phyloP scores from a whole-genome alignment of 2,113 vertebrate genomes.

The Phylloscopus trochilus region DNA sequence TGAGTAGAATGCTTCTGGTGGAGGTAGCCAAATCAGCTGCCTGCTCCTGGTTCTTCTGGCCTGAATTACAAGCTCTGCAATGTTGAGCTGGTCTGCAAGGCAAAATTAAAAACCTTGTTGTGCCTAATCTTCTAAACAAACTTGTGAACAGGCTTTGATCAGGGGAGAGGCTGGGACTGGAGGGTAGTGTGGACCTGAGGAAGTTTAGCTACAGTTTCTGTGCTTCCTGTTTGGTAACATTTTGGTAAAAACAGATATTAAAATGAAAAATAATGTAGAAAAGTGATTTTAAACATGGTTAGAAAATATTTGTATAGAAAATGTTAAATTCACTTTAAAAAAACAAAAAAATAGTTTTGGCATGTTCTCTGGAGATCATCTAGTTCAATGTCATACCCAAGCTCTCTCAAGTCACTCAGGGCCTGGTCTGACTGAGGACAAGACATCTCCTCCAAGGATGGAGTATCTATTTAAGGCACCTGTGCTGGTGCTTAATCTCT shows the following conservation, averaged over 20 bases:
- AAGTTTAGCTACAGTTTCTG: neutral
- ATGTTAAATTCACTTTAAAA: neutral
- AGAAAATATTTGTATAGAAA: neutral
- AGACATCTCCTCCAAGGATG: neutral
- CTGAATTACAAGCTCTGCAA: neutral
- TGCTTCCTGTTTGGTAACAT: neutral
- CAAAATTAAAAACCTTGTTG: neutral
- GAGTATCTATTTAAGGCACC: neutral
- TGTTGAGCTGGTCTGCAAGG: neutral
- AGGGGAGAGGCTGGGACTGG: neutral
- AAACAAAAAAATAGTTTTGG: neutral
- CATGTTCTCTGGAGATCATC: neutral
- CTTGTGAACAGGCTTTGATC: neutral
- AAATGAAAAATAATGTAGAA: neutral
- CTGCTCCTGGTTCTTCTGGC: neutral
- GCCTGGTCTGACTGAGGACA: neutral
- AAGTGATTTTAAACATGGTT: neutral
- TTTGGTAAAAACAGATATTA: neutral
- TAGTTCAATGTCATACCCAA: neutral
- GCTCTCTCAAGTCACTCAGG: neutral
- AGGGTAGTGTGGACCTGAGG: neutral
- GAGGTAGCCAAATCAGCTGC: neutral
- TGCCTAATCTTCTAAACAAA: neutral
- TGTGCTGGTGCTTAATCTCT: neutral
- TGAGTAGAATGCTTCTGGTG: neutral